A percentile compares a stretch with the other conserved stretches of the same genome.
These are phyloP conservation scores for Columba livia DNA, from an alignment of 2,113 vertebrate species.

Conservation along the genomic window DNA sequence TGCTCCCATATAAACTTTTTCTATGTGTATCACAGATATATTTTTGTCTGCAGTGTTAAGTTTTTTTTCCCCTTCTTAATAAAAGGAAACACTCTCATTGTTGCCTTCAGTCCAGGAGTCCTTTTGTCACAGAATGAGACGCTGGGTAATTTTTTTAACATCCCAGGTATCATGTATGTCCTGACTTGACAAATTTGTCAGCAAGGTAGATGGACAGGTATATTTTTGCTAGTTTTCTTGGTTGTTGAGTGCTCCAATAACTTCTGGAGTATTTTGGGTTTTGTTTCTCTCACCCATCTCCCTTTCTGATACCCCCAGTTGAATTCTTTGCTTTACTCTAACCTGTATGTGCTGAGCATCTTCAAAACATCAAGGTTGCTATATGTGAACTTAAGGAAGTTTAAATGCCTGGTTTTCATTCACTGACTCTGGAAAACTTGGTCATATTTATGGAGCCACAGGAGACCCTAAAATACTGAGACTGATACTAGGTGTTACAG, in stretches of 20 bases:
- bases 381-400: not conserved
- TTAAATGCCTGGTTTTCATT: not conserved
- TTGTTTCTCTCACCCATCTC: rapidly evolving
- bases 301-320: not conserved
- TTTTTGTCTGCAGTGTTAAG: not conserved
- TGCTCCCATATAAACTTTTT: not conserved
- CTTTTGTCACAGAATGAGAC: not conserved
- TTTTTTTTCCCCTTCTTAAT: not conserved
- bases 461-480: not conserved
- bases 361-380: not conserved
- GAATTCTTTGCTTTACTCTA: not conserved
- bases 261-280: not conserved
- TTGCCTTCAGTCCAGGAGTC: not conserved
- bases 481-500: not conserved
- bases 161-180: rapidly evolving
- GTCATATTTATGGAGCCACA: not conserved
- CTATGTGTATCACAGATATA: not conserved
- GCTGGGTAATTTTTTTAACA: not conserved
- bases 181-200: not conserved
- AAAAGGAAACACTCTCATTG: not conserved
- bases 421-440: not conserved
- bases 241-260: not conserved
- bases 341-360: not conserved
- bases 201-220: not conserved
- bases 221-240: not conserved